These are phyloP conservation scores for Varanus salvator DNA, from an alignment of 2,113 vertebrate genomes.

Conservation along the genomic window DNA sequence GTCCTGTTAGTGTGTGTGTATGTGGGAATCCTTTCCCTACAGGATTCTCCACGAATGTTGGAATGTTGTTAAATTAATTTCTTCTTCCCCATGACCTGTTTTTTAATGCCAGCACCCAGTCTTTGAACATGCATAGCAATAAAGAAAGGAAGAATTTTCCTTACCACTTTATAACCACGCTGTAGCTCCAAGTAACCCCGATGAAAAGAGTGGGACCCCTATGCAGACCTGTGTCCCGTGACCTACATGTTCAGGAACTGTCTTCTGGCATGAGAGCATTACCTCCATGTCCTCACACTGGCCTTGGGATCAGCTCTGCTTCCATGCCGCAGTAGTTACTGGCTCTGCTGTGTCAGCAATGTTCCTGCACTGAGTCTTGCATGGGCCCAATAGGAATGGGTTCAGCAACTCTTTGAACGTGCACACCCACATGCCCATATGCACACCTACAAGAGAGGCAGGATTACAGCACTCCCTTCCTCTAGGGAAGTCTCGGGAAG, in stretches of 20 bases:
- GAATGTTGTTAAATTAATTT: constrained; percentile 1
- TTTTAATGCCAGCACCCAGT: not conserved
- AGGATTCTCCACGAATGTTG: not conserved
- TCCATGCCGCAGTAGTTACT: not conserved
- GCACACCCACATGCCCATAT: too few relatives aligned
- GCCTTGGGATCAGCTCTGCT: not conserved
- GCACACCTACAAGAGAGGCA: too few relatives aligned
- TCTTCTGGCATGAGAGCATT: not conserved
- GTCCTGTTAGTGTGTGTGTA: too few relatives aligned
- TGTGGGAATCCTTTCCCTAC: not conserved
- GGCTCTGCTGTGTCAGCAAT: not conserved
- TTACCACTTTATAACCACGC: not conserved
- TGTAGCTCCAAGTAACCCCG: not conserved
- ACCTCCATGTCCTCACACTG: not conserved
- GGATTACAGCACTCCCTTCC: too few relatives aligned
- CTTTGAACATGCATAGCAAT: not conserved
- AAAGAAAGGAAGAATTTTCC: not conserved
- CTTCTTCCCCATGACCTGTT: not conserved
- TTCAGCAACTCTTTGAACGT: not conserved
- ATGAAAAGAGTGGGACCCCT: not conserved
- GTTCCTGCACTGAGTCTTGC: not conserved
- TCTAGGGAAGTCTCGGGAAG: too few relatives aligned
- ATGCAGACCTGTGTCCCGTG: not conserved
- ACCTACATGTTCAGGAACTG: not conserved
- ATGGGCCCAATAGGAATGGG: not conserved